Base-by-base conservation (phyloP, 2,888 invertebrate species). In the Helobdella robusta region DNA sequence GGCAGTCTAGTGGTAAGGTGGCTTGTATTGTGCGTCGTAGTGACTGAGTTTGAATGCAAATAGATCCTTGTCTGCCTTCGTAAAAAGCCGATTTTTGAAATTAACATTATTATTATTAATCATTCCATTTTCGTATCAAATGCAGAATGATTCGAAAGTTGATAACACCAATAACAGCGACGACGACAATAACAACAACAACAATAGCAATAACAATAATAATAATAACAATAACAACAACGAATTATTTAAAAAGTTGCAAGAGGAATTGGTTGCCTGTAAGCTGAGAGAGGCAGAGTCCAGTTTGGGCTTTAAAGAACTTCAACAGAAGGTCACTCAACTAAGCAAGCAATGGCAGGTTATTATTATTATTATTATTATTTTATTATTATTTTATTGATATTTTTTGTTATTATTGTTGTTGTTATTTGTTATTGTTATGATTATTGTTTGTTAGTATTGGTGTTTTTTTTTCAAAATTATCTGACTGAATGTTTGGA, bases 271-370 rank as follows among this genome's bases (percentile, higher is more conserved):
- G 67, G 95, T 95, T 71, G 93, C 95, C 1, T 93, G 94, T 35
- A 97, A 97, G 80, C 83, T 98, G 70, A 84, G 97, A 34, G 98
- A 98, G 80, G 97, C 97, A 0, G 98, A 98, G 81, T 93, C 95
- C 1, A 92, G 91, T 78, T 83, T 97, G 40, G 91, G 92, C 0
- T 82, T 98, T 71, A 97, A 97, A 81, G 97, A 97, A 80, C 85
- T 97, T 68, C 71, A 73, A 54, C 75, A 76, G 69, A 74, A 73
- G 32, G 75, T 78, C 46, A 70, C 72, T 32, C 76, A 77, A 59
- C 70, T 77, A 18, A 76, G 77, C 58, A 66, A 64, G 48, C 66
- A 68, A 32, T 71, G 69, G 69, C 67, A 69, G 69, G 69, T 69
- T 11, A n/a, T n/a, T n/a, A n/a, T n/a, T 40, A 40, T 11, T 11